phyloP scores from a whole-genome alignment of 2,888 invertebrate genomes.

The Aspidiotus destructor region DNA sequence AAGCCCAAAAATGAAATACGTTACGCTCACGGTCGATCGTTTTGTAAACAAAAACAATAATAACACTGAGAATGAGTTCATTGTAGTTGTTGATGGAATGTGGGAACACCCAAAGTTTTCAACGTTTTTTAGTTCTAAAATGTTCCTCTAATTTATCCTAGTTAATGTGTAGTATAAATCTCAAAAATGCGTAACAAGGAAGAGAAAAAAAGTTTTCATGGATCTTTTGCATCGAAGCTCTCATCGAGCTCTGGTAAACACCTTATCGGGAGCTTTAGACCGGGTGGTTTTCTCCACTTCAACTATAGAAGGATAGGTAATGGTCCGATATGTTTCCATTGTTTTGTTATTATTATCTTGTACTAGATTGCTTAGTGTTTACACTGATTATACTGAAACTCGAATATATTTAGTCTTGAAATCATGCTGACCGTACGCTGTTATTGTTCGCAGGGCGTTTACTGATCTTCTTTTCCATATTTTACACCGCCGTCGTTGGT shows the following conservation, averaged over 20 bases:
- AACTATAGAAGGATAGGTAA: not conserved
- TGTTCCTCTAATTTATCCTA: not conserved
- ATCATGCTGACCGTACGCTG: not conserved
- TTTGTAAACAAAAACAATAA: too few relatives aligned
- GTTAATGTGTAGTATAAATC: not conserved
- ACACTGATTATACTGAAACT: not conserved
- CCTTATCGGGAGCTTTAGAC: not conserved
- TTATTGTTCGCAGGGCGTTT: conserved; percentile 64
- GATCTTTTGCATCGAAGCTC: not conserved
- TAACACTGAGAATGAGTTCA: too few relatives aligned
- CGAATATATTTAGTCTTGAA: not conserved
- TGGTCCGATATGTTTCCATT: not conserved
- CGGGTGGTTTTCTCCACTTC: not conserved
- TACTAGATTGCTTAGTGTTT: not conserved
- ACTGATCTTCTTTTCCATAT: conserved; percentile 85
- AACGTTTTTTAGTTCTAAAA: not conserved
- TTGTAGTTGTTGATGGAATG: too few relatives aligned
- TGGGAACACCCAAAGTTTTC: not conserved
- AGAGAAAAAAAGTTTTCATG: not conserved
- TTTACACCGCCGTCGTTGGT: conserved; percentile 82
- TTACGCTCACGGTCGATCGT: too few relatives aligned
- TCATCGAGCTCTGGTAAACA: not conserved
- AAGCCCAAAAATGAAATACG: too few relatives aligned
- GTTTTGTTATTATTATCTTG: not conserved
- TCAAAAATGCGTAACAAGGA: not conserved